phyloP scores from a whole-genome alignment of 1,140 invertebrate genomes.

The Pectinophora gossypiella region DNA sequence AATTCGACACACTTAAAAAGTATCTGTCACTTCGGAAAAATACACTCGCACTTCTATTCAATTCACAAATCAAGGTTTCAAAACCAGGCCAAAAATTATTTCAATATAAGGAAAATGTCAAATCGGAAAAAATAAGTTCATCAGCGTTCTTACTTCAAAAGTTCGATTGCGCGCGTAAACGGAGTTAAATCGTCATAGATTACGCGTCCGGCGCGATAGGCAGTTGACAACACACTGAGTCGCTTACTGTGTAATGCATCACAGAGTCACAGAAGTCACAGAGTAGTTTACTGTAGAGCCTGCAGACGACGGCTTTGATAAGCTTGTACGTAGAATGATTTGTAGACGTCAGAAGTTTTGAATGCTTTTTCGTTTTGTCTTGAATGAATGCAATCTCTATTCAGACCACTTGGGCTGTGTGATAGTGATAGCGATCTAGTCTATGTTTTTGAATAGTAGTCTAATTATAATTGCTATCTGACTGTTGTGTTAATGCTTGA shows the following conservation, averaged over 20 bases:
- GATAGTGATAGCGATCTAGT: no score
- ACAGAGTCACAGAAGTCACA: background rate
- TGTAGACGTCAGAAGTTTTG: no score
- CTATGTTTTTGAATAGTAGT: no score
- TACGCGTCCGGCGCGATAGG: background rate
- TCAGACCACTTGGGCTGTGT: no score
- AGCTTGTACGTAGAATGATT: background rate
- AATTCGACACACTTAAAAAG: background rate
- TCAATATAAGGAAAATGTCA: background rate
- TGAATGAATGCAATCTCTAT: no score
- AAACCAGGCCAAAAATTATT: background rate
- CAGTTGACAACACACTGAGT: background rate
- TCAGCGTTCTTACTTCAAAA: no score
- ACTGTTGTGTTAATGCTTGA: no score
- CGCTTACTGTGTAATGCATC: background rate
- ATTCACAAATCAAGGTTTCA: background rate
- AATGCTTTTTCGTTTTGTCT: no score
- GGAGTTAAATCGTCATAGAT: background rate
- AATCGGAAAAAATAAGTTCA: no score
- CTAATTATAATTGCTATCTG: no score
- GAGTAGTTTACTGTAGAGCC: background rate
- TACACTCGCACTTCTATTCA: no score
- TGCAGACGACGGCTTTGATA: background rate
- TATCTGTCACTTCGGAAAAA: background rate
- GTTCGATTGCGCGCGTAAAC: background rate